Percentiles rank a stretch among this genome's conserved stretches.
phyloP scores from a whole-genome alignment of 2,113 vertebrate genomes.

The Apteryx owenii region DNA sequence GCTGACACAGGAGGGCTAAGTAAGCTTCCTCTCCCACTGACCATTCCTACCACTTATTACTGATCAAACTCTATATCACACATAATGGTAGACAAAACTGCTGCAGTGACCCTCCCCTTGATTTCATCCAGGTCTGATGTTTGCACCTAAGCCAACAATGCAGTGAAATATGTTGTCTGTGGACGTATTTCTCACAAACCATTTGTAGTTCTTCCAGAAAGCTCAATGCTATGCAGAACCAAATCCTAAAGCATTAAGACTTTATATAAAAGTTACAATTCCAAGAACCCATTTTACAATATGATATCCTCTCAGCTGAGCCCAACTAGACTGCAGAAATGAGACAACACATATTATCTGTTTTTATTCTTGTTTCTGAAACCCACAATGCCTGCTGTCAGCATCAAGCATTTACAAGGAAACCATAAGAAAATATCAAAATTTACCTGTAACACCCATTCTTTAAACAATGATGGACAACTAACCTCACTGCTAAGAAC shows the following conservation, averaged over 20 bases:
- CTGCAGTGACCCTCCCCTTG: fast-evolving
- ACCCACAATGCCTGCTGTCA: not conserved
- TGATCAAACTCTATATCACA: not conserved
- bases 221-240: not conserved
- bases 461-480: not conserved
- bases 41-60: not conserved
- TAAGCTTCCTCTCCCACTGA: not conserved
- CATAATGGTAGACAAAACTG: fast-evolving
- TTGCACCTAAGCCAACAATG: not conserved
- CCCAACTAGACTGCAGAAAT: not conserved
- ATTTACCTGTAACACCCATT: not conserved
- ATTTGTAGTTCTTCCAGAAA: not conserved
- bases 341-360: not conserved
- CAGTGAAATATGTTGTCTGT: fast-evolving
- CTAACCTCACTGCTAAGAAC: not conserved
- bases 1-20: not conserved
- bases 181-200: not conserved
- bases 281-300: not conserved
- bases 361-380: not conserved
- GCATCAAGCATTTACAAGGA: not conserved
- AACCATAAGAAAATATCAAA: not conserved
- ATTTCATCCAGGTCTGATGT: not conserved
- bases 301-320: not conserved
- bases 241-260: not conserved
- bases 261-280: not conserved